Conservation (phyloP, 2,888 invertebrate genomes). For the Drosophila meridiana region DNA sequence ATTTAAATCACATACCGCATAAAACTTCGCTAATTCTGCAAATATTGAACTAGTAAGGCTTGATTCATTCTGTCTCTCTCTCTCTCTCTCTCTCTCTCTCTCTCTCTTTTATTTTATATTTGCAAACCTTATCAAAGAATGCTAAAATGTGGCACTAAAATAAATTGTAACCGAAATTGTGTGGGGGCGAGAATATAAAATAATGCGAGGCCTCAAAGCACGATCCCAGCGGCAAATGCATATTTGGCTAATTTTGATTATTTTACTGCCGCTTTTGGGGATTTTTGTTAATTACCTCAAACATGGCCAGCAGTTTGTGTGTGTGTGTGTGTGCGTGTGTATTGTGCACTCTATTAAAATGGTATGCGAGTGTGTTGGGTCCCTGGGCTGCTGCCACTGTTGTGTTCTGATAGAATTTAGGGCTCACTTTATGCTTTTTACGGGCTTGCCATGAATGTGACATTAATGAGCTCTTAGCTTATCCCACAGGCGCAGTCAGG, state of each 20-base stretch:
- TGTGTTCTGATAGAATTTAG: conserved; percentile 69
- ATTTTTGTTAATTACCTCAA: conserved; percentile 70
- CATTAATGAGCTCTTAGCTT: conserved; percentile 79
- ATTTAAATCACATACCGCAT: neutral
- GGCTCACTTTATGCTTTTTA: conserved; percentile 69
- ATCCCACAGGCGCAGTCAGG: conserved; percentile 69
- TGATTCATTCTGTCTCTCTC: neutral
- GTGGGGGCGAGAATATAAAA: conserved; percentile 18
- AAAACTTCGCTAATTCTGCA: neutral
- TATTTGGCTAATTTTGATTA: conserved; percentile 77
- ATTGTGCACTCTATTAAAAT: conserved; percentile 70
- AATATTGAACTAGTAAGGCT: neutral
- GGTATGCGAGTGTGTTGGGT: conserved; percentile 41
- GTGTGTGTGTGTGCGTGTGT: conserved; percentile 18
- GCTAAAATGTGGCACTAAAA: conserved; percentile 42
- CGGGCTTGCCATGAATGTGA: conserved; percentile 74
- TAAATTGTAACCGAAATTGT: conserved; percentile 40
- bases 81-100: conserved; percentile 3
- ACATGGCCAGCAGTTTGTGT: conserved; percentile 37
- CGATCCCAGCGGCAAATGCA: conserved; percentile 48
- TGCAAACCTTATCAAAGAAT: conserved; percentile 21
- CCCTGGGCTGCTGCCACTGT: conserved; percentile 28
- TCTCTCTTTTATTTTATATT: conserved; percentile 14
- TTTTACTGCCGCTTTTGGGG: conserved; percentile 68
- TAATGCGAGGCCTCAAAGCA: conserved; percentile 36